Base-by-base conservation (phyloP, 2,113 vertebrate species). In the Xyliphius kryptos region DNA sequence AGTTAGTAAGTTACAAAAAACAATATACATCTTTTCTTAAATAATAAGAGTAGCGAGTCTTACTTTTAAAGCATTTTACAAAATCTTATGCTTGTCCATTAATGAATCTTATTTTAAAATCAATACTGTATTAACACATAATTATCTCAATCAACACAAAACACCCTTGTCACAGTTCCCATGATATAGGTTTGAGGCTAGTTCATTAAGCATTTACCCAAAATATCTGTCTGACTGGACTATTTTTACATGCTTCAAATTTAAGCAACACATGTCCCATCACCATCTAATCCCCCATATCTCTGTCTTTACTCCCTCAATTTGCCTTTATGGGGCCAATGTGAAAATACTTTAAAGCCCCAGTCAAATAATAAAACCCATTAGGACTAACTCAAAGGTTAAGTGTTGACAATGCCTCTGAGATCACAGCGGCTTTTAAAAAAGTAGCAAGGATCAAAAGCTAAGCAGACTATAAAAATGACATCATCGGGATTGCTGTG, bases 331-430 rank as follows among this genome's bases (percentile, higher is more conserved):
- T 60, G 46, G 52, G 66, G 32, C 60, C 64, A 52, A 67, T 64
- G 61, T 50, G 47, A 69, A 72, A 75, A 72, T 74, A 67, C 71
- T 75, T 76, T 65, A 74, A 57, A 70, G 75, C 43, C 67, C 21
- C 44, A 56, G 69, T 67, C 70, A 69, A 71, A 67, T 53, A 60
- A 61, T 73, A 75, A 62, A 77, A 78, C 44, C 76, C 72, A 61
- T 75, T 78, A 67, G 71, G 50, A 71, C 55, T 59, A 64, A 78
- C 71, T 77, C 54, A 67, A 71, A 77, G 69, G 67, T 71, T 74
- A 75, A 77, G 59, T 63, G 67, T 73, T 66, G 77, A 80, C 73
- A 74, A 77, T 69, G 44, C 53, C 74, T 68, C 43, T 82, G 78
- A 79, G 75, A 77, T 80, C 73, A 79, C 50, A 70, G 60, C 16